Conservation (phyloP, 2,797 vertebrate genomes). For the Mormyrops attenuatus region DNA sequence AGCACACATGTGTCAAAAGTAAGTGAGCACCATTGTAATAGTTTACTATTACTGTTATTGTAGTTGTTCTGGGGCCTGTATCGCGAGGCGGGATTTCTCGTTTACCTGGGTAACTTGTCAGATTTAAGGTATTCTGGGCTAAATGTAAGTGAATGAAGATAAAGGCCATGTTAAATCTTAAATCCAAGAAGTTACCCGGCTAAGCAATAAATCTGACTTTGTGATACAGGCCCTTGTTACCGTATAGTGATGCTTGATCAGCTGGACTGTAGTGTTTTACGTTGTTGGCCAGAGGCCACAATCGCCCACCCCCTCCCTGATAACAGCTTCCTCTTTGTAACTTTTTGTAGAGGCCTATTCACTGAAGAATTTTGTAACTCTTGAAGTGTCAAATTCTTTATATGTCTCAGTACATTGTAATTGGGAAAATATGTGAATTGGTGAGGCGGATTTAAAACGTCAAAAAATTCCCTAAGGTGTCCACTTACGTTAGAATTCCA, state of each 20-base stretch:
- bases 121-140: background rate
- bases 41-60: background rate
- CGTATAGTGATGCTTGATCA: background rate
- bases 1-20: slow-evolving; percentile 87
- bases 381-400: background rate
- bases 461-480: background rate
- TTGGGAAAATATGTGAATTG: background rate
- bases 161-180: background rate
- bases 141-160: background rate
- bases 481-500: background rate
- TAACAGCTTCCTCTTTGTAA: background rate
- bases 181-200: background rate
- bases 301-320: background rate
- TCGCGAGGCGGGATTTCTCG: background rate
- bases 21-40: slow-evolving; percentile 34
- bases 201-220: background rate
- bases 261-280: background rate
- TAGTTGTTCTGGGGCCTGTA: background rate
- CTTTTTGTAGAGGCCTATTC: background rate
- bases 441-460: no score
- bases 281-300: background rate
- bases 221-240: background rate
- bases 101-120: background rate
- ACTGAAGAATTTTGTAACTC: background rate
- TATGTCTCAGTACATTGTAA: background rate